A percentile compares a stretch with the other conserved stretches of the same genome.
These are phyloP conservation scores for Allolobophora icterica DNA, from an alignment of 2,888 invertebrate species.

Conservation along the genomic window DNA sequence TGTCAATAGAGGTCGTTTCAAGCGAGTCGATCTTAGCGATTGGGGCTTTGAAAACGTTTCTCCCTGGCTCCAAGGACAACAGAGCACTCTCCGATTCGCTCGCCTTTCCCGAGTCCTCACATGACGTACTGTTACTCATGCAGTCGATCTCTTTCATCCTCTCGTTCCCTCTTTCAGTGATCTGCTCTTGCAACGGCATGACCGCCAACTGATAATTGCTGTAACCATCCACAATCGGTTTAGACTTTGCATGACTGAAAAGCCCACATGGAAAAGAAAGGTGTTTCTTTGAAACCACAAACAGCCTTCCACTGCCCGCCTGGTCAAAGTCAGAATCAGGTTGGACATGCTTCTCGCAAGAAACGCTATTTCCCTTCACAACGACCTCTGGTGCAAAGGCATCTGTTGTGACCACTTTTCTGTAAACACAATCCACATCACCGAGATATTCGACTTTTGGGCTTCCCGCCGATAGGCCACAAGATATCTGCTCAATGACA, in stretches of 20 bases:
- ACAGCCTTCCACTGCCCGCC: neutral
- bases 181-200: neutral
- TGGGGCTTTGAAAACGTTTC: neutral
- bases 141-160: neutral
- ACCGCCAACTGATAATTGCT: neutral
- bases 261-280: neutral
- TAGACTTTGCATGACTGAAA: neutral
- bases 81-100: neutral
- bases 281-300: neutral
- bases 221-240: neutral
- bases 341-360: neutral
- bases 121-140: slow-evolving; percentile 9
- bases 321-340: neutral
- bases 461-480: neutral
- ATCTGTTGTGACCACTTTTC: neutral
- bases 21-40: slow-evolving; percentile 29
- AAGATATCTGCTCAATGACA: neutral
- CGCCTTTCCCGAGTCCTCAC: slow-evolving; percentile 6
- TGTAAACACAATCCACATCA: neutral
- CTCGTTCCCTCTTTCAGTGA: neutral
- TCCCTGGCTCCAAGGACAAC: neutral
- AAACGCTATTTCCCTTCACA: neutral
- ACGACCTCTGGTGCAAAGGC: neutral
- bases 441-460: neutral
- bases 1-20: slow-evolving; percentile 29